Evolutionary conservation across 2,113 vertebrate species (phyloP), one percentile per base, ranked within the genome.

Genomic region (Elaphurus davidianus): DNA sequence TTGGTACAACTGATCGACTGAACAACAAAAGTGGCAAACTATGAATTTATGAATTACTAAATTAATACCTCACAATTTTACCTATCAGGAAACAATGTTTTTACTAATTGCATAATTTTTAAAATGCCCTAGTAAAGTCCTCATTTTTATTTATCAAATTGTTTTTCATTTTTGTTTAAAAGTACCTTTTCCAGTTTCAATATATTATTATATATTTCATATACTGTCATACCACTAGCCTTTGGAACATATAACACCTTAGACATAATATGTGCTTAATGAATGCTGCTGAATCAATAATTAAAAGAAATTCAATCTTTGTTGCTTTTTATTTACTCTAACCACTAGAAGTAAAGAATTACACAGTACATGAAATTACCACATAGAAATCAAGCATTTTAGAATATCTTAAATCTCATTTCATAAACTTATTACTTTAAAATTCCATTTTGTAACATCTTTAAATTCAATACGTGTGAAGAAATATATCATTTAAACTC

Each of bases 401-500:
- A 95, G 27, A 1, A 60, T 76, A 91, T 92, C 6, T 90, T 95
- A 50, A 78, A 13, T 90, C 12, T 62, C 15, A n/a, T 43, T 90
- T 90, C 64, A 64, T 90, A 89, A 86, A 91, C 50, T 60, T 43
- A 33, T 89, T 86, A 76, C 86, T 95, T 91, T 82, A 81, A 97
- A 88, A 52, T 93, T 60, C 3, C 5, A 60, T 55, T 67, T 81
- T 45, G 17, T 90, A 82, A 16, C 19, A 89, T 93, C 4, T 36
- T 94, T 82, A 97, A 55, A 89, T 95, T 85, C 55, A 90, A 1
- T 71, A 52, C 14, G 3, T 52, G 2, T 43, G 43, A 96, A 88
- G 28, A 93, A 91, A 92, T 84, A 1, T 15, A 59, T 87, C 43
- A 96, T 83, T 96, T 87, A 92, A 67, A 92, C 90, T 97, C 87